A percentile compares a stretch with the other conserved stretches of the same genome.
Conservation (phyloP, 2,797 vertebrate genomes). For the Pseudochromis fuscus region DNA sequence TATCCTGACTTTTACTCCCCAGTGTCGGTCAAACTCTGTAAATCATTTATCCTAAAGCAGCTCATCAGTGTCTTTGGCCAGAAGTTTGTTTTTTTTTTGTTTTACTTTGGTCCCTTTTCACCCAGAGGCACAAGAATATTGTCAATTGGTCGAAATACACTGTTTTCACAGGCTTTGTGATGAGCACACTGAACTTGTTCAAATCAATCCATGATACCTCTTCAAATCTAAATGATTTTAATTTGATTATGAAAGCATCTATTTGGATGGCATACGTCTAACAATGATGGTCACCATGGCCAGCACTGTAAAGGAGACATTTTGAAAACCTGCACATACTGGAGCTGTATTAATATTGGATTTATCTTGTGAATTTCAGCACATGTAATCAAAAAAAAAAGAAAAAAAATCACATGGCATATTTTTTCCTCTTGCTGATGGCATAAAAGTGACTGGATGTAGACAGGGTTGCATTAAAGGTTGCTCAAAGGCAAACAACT, state of each 20-base stretch:
- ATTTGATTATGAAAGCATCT: background rate
- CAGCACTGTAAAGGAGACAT: background rate
- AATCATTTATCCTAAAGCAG: no score
- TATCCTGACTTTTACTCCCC: background rate
- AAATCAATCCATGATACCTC: background rate
- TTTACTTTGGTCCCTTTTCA: no score
- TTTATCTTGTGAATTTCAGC: background rate
- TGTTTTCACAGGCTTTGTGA: background rate
- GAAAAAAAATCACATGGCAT: background rate
- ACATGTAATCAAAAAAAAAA: no score
- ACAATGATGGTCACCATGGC: background rate
- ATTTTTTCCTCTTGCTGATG: constrained; percentile 7
- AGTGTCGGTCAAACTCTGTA: no score
- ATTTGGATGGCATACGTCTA: background rate
- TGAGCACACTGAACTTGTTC: background rate
- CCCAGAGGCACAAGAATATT: no score
- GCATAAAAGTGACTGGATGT: constrained; percentile 49
- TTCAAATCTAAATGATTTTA: background rate
- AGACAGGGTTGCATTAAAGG: constrained; percentile 37
- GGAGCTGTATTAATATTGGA: background rate
- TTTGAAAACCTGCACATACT: constrained; percentile 6
- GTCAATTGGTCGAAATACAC: background rate
- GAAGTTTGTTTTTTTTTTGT: no score
- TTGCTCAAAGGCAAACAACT: constrained; percentile 52
- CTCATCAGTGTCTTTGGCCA: no score